Percentiles rank a stretch among this genome's conserved stretches.
These are phyloP conservation scores for Typhlichthys eigenmanni DNA, from an alignment of 2,797 vertebrate genomes.

Conservation along the genomic window DNA sequence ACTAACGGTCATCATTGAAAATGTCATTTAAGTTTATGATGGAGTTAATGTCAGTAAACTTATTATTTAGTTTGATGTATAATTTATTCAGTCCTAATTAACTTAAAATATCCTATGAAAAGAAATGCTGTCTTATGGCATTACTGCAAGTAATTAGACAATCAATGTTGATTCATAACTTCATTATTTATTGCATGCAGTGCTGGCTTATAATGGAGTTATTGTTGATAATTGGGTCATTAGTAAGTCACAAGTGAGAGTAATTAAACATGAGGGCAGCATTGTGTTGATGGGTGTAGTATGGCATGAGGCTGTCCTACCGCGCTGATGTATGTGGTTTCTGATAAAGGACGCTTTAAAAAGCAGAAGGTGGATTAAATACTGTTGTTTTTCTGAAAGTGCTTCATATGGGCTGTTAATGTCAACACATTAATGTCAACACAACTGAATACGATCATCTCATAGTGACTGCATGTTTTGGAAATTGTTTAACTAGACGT, in stretches of 20 bases:
- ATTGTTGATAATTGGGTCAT: slow-evolving; percentile 6
- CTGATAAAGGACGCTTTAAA: too few relatives aligned
- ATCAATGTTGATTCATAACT: neutral
- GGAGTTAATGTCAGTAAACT: neutral
- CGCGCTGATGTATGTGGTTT: too few relatives aligned
- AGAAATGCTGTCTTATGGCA: neutral
- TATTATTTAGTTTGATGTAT: neutral
- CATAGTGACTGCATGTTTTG: too few relatives aligned
- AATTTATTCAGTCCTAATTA: neutral
- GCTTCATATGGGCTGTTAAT: too few relatives aligned
- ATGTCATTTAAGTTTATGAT: neutral
- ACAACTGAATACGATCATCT: too few relatives aligned
- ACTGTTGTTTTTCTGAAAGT: too few relatives aligned
- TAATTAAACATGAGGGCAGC: neutral
- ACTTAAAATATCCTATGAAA: neutral
- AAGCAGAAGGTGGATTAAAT: too few relatives aligned
- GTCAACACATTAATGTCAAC: too few relatives aligned
- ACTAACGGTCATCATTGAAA: too few relatives aligned
- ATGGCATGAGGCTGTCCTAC: too few relatives aligned
- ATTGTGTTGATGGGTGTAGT: too few relatives aligned
- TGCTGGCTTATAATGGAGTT: neutral
- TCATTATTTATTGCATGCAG: neutral
- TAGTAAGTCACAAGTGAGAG: neutral
- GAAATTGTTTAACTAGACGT: too few relatives aligned
- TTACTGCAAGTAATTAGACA: slow-evolving; percentile 2